A percentile compares a stretch with the other conserved stretches of the same genome.
Conservation (phyloP, 1,140 invertebrate genomes). For the Anthonomus grandis region DNA sequence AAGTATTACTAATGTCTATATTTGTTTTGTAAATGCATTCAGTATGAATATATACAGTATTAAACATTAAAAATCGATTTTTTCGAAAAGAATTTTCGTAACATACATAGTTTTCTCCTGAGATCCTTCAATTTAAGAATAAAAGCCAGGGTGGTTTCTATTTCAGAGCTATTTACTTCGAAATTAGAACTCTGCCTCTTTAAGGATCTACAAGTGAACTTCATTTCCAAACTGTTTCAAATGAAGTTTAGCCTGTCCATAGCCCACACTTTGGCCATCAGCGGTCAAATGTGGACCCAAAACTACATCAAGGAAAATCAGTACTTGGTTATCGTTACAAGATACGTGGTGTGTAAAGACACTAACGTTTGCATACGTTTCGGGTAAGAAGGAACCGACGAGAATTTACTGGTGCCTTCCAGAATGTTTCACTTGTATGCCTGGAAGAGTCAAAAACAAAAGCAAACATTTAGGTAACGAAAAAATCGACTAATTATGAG, state of each 20-base stretch:
- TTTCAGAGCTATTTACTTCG: conserved; percentile 51
- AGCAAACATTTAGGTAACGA: conserved; percentile 50
- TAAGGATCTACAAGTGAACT: conserved; percentile 32
- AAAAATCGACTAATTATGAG: no score
- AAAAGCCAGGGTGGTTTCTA: no score
- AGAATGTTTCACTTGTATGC: conserved; percentile 65
- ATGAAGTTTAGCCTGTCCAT: conserved; percentile 56
- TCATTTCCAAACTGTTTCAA: conserved; percentile 40
- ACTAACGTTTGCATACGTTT: conserved; percentile 61
- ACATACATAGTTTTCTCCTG: no score
- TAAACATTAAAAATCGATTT: no score
- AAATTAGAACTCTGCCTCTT: conserved; percentile 44
- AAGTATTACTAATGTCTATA: no score
- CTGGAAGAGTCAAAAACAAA: conserved; percentile 60
- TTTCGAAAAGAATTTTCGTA: no score
- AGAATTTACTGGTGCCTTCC: conserved; percentile 62
- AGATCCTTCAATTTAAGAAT: no score
- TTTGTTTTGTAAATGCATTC: no score
- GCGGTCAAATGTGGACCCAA: conserved; percentile 56
- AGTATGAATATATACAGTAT: no score
- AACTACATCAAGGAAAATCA: conserved; percentile 32
- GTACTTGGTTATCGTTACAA: conserved; percentile 50
- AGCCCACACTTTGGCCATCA: conserved; percentile 62
- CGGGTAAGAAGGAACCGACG: conserved; percentile 70
- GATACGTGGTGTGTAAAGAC: conserved; percentile 73